These are phyloP conservation scores for Eupeodes latifasciatus DNA, from an alignment of 2,888 invertebrate genomes.

Conservation along the genomic window DNA sequence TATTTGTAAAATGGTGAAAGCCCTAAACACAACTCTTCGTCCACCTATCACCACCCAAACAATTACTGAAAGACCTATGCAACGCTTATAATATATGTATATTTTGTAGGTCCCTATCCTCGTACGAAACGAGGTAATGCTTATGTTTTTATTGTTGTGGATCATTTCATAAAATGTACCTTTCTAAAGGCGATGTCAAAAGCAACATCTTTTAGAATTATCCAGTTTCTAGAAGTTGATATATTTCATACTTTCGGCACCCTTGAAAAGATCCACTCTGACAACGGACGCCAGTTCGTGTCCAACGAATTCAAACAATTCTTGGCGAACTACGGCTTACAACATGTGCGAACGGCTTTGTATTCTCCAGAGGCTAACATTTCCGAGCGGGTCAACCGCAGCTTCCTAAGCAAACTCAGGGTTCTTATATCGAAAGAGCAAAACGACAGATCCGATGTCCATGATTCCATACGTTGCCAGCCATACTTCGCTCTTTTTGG, in stretches of 20 bases:
- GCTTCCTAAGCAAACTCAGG: too few relatives aligned
- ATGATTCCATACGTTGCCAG: constrained; percentile 27
- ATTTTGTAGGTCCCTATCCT: constrained; percentile 56
- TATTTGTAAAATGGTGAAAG: too few relatives aligned
- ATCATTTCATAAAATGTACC: constrained; percentile 46
- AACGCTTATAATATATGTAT: constrained; percentile 18
- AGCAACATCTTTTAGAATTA: constrained; percentile 8
- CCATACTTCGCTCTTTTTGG: constrained; percentile 30
- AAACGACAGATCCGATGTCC: constrained; percentile 11
- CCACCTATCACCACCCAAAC: too few relatives aligned
- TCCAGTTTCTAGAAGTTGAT: constrained; percentile 46
- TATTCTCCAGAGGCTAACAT: constrained; percentile 80
- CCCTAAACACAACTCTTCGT: too few relatives aligned
- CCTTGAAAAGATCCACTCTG: constrained; percentile 70
- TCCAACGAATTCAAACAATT: constrained; percentile 52
- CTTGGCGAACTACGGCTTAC: constrained; percentile 51
- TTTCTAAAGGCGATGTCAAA: constrained; percentile 38
- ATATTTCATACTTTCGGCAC: constrained; percentile 77
- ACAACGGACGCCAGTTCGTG: constrained; percentile 77
- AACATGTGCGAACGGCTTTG: constrained; percentile 69
- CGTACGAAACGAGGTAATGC: too few relatives aligned
- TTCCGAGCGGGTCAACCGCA: too few relatives aligned
- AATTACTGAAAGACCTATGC: too few relatives aligned
- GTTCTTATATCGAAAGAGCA: constrained; percentile 19
- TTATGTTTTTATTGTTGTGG: too few relatives aligned